Evolutionary conservation across 2,797 vertebrate genomes (phyloP).

Genomic region (Falco peregrinus): DNA sequence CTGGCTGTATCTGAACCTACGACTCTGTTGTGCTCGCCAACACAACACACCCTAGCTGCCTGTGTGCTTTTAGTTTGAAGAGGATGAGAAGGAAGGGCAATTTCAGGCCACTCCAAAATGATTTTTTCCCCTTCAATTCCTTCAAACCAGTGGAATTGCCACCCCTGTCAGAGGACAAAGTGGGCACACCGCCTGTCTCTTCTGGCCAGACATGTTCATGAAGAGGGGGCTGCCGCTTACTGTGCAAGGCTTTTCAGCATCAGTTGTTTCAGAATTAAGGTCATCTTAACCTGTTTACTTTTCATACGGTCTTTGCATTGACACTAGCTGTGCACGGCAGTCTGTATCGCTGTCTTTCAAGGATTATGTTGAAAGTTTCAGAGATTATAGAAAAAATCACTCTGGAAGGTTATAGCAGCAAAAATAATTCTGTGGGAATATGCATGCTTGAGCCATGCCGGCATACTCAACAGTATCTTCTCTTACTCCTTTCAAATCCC

Average conservation of each 20-base stretch:
- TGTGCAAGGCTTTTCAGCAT: background rate
- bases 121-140: background rate
- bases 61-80: background rate
- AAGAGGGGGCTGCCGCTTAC: background rate
- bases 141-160: background rate
- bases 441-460: rapidly evolving
- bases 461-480: background rate
- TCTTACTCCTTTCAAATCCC: background rate
- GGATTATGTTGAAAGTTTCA: background rate
- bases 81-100: background rate
- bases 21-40: background rate
- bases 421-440: background rate
- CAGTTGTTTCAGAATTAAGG: background rate
- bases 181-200: background rate
- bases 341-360: background rate
- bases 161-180: background rate
- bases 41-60: background rate
- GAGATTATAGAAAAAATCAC: background rate
- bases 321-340: background rate
- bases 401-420: background rate
- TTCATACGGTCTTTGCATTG: background rate
- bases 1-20: background rate
- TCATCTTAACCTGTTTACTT: background rate
- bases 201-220: background rate
- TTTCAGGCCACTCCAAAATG: background rate